Evolutionary conservation across 2,797 vertebrate species (phyloP), one percentile per base, ranked within the genome.

Genomic region (Gymnocypris eckloni): DNA sequence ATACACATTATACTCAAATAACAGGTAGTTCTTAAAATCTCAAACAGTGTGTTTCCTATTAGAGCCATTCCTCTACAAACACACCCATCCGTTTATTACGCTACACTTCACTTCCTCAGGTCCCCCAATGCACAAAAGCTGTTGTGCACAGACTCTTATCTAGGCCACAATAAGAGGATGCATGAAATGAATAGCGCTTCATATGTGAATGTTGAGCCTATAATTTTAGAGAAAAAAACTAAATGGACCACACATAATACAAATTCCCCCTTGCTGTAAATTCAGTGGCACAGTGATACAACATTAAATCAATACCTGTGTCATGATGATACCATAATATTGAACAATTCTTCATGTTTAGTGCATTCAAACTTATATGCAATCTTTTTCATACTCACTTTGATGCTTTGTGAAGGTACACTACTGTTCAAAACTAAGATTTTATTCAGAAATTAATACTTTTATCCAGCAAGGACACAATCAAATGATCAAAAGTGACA

Each of bases 41-140:
- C 33, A 28, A 41, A 75, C 41, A 67, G 9, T 66, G 56, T 10
- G 41, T 6, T 37, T 79, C 18, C 66, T 79, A 79, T 79, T 37
- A 70, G 75, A 56, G 50, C 37, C 1, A 20, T 79, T 71, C 59
- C 18, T 56, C 59, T 25, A n/a, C 70, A 54, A 52, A 82, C 80
- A 67, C 79, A 82, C 79, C 81, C 72, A 28, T 69, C 66, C 50
- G 39, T 56, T 82, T 80, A 48, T 52, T 75, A 48, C 59, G 16
- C 61, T 39, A 67, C 16, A 48, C 33, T 78, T 48, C 6, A 64
- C 80, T 78, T 78, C 69, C 52, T 37, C 54, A 52, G 70, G 15
- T 69, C 59, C 54, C 79, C 81, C 43, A 75, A 71, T 61, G 37
- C 37, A 43, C 54, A 43, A 79, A 61, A 43, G 39, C 54, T 79